Evolutionary conservation across 37 sponge, comb jelly and placozoan species (phyloP), one percentile per base, ranked within the genome.

Genomic region (Aplysina aerophoba): DNA sequence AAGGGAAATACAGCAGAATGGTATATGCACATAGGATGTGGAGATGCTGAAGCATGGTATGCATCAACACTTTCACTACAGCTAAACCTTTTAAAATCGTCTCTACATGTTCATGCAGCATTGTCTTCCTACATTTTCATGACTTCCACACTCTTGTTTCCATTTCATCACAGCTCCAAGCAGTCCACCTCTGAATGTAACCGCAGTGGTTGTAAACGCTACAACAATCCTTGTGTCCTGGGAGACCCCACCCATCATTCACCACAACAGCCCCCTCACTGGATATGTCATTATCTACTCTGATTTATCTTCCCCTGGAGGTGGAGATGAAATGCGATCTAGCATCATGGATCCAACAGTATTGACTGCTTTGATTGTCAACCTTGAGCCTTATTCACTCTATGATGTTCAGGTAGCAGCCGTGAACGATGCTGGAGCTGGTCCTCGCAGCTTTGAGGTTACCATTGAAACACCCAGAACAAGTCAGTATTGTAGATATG

Each of bases 181-280:
- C 50, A 24, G n/a, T 75, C 53, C 78, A 36, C 78, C 78, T 41
- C 54, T 41, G 22, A 41, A 41, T 75, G 78, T 75, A 2, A 44
- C 54, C 13, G 24, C 24, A 15, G 78, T n/a, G 39, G 39, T 24
- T 16, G 1, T 53, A 19, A 17, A 17, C 41, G 41, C 44, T n/a
- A 40, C n/a, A 36, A 15, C 78, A 19, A 44, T 75, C 25, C 37
- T 0, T 75, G 54, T 75, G 50, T 25, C 21, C 20, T 75, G 78
- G 78, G n/a, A 44, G 54, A n/a, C 20, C 37, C 78, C 78, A 17
- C 78, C 78, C 16, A 44, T 41, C 44, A 75, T 75, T 24, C 37
- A 44, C 54, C 78, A 41, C n/a, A 75, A 75, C 37, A 36, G 78
- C 53, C 38, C 33, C 20, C 78, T 75, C 53, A 75, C 78, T 8